Evolutionary conservation across 2,888 invertebrate genomes (phyloP).

Genomic region (Drosophila prolongata): DNA sequence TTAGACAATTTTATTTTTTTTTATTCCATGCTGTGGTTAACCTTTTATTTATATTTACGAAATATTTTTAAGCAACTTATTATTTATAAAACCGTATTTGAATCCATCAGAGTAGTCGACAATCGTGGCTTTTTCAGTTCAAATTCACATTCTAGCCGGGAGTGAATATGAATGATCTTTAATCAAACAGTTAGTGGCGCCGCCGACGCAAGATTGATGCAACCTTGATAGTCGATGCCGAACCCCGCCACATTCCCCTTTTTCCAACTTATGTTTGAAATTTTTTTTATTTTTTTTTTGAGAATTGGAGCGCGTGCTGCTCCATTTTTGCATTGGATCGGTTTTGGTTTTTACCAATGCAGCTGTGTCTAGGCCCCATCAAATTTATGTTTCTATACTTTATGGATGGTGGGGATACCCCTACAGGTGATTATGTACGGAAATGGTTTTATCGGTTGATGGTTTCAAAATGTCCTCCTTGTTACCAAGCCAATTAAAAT

Average conservation of each 20-base stretch:
- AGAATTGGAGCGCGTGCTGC: conserved; percentile 50
- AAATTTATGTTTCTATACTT: too few species aligned
- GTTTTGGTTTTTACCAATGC: conserved; percentile 62
- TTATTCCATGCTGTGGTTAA: too few species aligned
- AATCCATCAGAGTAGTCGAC: neutral
- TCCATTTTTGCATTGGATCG: conserved; percentile 29
- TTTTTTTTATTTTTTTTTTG: conserved; percentile 23
- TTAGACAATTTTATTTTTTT: too few species aligned
- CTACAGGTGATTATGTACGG: too few species aligned
- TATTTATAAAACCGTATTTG: too few species aligned
- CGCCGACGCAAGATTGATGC: conserved; percentile 70
- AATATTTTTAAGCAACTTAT: too few species aligned
- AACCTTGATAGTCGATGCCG: conserved; percentile 70
- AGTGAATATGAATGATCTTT: conserved; percentile 48
- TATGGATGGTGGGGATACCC: too few species aligned
- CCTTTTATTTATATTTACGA: too few species aligned
- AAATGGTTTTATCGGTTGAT: too few species aligned
- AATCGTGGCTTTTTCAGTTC: neutral
- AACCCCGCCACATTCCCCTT: conserved; percentile 2
- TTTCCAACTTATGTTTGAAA: conserved; percentile 2
- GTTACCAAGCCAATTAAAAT: too few species aligned
- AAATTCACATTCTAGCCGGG: conserved; percentile 17
- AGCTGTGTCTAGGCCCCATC: conserved; percentile 73
- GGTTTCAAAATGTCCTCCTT: too few species aligned
- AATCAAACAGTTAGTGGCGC: conserved; percentile 74